These are phyloP conservation scores for Temnothorax unifasciatus DNA, from an alignment of 2,888 invertebrate species.

Conservation along the genomic window DNA sequence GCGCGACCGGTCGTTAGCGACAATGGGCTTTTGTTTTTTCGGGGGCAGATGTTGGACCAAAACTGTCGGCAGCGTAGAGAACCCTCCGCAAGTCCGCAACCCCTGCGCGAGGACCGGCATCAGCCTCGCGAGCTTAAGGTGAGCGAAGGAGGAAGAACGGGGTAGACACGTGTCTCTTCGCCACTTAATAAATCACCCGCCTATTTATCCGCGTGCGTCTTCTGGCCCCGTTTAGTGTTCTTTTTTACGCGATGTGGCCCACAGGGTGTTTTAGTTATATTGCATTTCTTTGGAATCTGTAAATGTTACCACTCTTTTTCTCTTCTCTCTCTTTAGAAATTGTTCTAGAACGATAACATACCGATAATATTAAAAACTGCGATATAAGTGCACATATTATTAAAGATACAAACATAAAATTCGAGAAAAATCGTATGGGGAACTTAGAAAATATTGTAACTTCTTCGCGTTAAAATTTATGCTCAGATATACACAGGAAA, in stretches of 20 bases:
- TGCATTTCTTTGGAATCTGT: background rate
- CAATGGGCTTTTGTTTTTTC: constrained; percentile 87
- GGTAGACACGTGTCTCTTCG: constrained; percentile 69
- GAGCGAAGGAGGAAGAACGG: constrained; percentile 70
- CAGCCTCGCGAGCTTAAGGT: constrained; percentile 58
- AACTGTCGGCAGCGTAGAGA: constrained; percentile 71
- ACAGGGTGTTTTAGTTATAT: background rate
- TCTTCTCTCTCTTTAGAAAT: background rate
- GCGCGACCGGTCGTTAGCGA: constrained; percentile 86
- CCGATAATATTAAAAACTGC: background rate
- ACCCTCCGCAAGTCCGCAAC: constrained; percentile 57
- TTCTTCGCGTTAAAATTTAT: constrained; percentile 11
- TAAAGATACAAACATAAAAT: background rate
- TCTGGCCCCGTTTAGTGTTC: constrained; percentile 12
- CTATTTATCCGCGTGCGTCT: constrained; percentile 51
- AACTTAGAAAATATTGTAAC: background rate
- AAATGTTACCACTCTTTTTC: background rate
- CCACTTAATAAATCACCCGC: constrained; percentile 67
- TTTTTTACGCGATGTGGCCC: background rate
- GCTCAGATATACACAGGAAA: background rate
- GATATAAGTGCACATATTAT: background rate
- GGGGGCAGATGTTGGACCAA: constrained; percentile 85
- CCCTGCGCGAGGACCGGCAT: constrained; percentile 55
- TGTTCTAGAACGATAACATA: background rate
- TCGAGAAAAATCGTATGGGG: background rate